Percentiles rank a stretch among this genome's conserved stretches.
These are phyloP conservation scores for Nothocercus nigrocapillus DNA, from an alignment of 2,113 vertebrate species.

Conservation along the genomic window DNA sequence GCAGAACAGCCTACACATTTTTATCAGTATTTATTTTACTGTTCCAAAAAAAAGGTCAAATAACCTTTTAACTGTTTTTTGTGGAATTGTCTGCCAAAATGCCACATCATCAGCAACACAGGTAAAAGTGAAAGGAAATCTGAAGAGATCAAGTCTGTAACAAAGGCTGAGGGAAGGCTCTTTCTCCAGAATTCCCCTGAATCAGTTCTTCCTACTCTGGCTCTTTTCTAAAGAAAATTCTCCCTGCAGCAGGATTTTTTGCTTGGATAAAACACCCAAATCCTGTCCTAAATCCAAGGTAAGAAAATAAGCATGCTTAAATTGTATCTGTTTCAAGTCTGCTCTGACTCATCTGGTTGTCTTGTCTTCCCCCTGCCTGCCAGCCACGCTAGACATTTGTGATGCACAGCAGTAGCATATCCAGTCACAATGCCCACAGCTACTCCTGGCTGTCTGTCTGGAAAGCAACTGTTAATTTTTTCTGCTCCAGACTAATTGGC, in stretches of 20 bases:
- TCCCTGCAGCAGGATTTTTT: neutral
- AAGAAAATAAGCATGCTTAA: neutral
- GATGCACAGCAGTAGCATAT: neutral
- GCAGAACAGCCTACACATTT: neutral
- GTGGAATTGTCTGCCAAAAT: neutral
- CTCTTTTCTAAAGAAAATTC: neutral
- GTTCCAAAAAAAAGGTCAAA: neutral
- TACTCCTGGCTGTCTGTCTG: neutral
- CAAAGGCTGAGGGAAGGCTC: neutral
- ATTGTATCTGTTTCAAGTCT: neutral
- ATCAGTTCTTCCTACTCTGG: neutral
- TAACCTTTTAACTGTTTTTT: neutral
- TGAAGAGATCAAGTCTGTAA: neutral
- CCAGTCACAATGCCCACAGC: neutral
- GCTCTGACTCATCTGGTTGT: neutral
- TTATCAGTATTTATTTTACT: neutral
- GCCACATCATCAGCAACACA: rapidly evolving
- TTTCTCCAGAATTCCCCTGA: neutral
- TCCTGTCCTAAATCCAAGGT: neutral
- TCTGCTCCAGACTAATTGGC: neutral
- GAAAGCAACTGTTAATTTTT: neutral
- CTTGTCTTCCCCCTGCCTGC: neutral
- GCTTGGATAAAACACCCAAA: neutral
- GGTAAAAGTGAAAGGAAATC: neutral
- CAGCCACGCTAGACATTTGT: neutral